Base-by-base conservation (phyloP, 2,888 invertebrate genomes). In the Platerodrilus igneus region DNA sequence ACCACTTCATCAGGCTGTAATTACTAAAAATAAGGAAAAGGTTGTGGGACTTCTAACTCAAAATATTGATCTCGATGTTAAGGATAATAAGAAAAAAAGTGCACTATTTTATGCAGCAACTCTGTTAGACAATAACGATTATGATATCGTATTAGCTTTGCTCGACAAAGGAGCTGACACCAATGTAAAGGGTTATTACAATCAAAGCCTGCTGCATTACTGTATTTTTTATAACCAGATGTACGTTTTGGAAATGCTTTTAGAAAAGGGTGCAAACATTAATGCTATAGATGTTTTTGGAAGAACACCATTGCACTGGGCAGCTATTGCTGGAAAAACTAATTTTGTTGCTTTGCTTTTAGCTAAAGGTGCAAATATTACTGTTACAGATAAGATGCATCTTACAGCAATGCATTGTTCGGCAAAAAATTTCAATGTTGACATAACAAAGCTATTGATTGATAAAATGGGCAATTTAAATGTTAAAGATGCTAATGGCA, bases 261-360 rank as follows among this genome's bases (percentile, higher is more conserved):
- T 22, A 9, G 5, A 9, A 11, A 4, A 32, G 4, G 15, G n/a
- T 9, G 23, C 23, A 7, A 9, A 32, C 4, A n/a, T 32, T 1
- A 16, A 32, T 9, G 15, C 23, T 5, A 32, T 8, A 16, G 16
- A 32, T n/a, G 10, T 10, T 3, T 2, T 6, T 3, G 21, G 21
- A 18, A 27, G 22, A 19, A 36, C 36, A 9, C 28, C 36, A 2
- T 20, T 36, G 15, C n/a, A 14, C 10, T 20, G 19, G 14, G 36
- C 36, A 9, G 11, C 6, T 16, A 9, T 14, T 8, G 13, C 13
- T 16, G 14, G 15, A n/a, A 10, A 21, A 9, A 15, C 15, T 2
- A 21, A 19, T 2, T 21, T 13, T 11, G 21, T 21, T 6, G 15
- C 18, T 7, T 13, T 28, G 7, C 11, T 36, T 8, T 3, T 28